Conservation (phyloP, 2,113 vertebrate species). For the Nanorana parkeri region DNA sequence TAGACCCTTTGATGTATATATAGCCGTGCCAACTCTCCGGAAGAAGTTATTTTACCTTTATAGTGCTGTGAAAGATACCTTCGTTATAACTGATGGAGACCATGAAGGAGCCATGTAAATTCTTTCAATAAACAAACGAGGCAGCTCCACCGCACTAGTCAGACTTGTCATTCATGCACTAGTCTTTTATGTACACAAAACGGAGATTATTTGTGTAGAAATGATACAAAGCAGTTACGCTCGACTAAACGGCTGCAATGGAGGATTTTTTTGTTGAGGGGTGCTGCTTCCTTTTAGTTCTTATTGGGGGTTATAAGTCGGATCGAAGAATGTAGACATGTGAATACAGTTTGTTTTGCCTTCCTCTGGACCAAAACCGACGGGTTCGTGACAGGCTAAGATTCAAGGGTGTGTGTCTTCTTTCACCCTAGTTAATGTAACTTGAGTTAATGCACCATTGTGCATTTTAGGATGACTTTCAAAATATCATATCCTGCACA, state of each 20-base stretch:
- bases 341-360: neutral
- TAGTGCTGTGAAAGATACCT: too few relatives aligned
- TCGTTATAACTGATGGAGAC: neutral
- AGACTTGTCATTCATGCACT: constrained; percentile 16
- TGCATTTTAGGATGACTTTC: neutral
- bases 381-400: too few relatives aligned
- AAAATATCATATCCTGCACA: neutral
- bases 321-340: constrained; percentile 18
- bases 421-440: too few relatives aligned
- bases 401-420: too few relatives aligned
- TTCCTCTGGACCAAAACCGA: too few relatives aligned
- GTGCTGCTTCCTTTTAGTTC: neutral
- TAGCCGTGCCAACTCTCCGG: too few relatives aligned
- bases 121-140: constrained; percentile 35
- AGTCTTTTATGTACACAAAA: constrained; percentile 9
- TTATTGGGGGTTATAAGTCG: neutral
- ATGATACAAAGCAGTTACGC: constrained; percentile 23
- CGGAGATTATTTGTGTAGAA: constrained; percentile 5
- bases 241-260: neutral
- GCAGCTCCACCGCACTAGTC: neutral
- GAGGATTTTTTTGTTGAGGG: neutral
- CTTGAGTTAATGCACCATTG: neutral
- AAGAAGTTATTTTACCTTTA: too few relatives aligned
- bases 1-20: too few relatives aligned
- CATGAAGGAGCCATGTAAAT: constrained; percentile 15